A percentile compares a stretch with the other conserved stretches of the same genome.
Evolutionary conservation across 2,113 vertebrate species (phyloP).

Genomic region (Chrysochloris asiatica): DNA sequence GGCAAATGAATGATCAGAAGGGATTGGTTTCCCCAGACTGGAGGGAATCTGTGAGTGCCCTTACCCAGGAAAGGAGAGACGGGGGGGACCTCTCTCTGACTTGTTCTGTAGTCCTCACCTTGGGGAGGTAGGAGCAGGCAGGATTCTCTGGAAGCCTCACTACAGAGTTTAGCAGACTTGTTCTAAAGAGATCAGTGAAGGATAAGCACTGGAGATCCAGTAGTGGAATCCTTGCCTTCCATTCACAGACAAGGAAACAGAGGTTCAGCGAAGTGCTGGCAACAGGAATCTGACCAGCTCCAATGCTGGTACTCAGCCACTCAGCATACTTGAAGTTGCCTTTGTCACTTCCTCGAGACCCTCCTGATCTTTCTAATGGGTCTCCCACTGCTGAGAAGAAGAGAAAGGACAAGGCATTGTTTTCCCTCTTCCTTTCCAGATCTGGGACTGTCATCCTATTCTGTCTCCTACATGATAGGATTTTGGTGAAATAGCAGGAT

Average conservation of each 20-base stretch:
- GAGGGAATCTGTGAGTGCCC: too few species aligned
- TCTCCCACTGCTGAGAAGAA: too few species aligned
- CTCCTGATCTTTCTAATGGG: too few species aligned
- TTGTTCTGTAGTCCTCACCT: accelerated
- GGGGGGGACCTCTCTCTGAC: not conserved
- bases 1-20: not conserved
- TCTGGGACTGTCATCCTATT: not conserved
- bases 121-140: not conserved
- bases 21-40: not conserved
- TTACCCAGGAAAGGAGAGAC: slow-evolving; percentile 32
- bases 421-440: not conserved
- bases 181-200: too few species aligned
- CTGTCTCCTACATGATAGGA: not conserved
- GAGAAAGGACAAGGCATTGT: not conserved
- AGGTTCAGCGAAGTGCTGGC: not conserved
- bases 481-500: not conserved
- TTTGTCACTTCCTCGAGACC: not conserved
- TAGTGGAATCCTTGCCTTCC: not conserved
- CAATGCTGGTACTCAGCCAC: not conserved
- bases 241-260: not conserved
- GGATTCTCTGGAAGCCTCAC: not conserved
- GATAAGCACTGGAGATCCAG: too few species aligned
- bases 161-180: not conserved
- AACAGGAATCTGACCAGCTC: not conserved
- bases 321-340: not conserved